Evolutionary conservation across 2,113 vertebrate species (phyloP), one percentile per base, ranked within the genome.

Genomic region (Platysternon megacephalum): DNA sequence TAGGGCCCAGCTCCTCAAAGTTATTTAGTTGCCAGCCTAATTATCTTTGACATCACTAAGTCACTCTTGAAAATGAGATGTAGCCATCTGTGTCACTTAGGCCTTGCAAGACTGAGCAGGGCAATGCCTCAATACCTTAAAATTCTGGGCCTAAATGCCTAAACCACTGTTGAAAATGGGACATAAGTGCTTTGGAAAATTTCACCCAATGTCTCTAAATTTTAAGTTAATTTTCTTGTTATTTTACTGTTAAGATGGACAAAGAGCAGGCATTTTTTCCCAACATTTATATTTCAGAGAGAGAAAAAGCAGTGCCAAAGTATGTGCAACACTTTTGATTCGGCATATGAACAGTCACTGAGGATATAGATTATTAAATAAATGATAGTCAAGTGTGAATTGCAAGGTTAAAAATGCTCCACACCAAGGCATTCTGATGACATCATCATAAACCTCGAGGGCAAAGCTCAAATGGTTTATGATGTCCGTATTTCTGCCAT

Each of bases 381-480:
- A 96, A 90, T 85, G 48, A 93, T 82, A 86, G 81, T 6, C 68
- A 55, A 56, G 1, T 46, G 79, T 88, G 79, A 87, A 51, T 22
- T 14, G 46, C 1, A 6, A 93, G 86, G 91, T 91, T 85, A 88
- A 95, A 95, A 68, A 39, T 56, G 3, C 86, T 51, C 82, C 79
- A 52, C 35, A 1, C 86, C 93, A 91, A 94, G 87, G 93, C 17
- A 0, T 94, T 91, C 84, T 94, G 89, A 94, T 96, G 93, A 95
- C 94, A 96, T 94, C 96, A 96, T 65, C 92, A 88, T 95, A 96
- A 97, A 97, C 88, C 93, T 39, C 2, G 87, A 81, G 86, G 89
- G 87, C 94, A 97, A 96, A 97, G 97, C 79, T 96, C 96, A 90
- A 90, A 26, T 74, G 4, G 32, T 95, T 97, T 97, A 94, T 91